Evolutionary conservation across 2,797 vertebrate genomes (phyloP).

Genomic region (Etheostoma perlongum): DNA sequence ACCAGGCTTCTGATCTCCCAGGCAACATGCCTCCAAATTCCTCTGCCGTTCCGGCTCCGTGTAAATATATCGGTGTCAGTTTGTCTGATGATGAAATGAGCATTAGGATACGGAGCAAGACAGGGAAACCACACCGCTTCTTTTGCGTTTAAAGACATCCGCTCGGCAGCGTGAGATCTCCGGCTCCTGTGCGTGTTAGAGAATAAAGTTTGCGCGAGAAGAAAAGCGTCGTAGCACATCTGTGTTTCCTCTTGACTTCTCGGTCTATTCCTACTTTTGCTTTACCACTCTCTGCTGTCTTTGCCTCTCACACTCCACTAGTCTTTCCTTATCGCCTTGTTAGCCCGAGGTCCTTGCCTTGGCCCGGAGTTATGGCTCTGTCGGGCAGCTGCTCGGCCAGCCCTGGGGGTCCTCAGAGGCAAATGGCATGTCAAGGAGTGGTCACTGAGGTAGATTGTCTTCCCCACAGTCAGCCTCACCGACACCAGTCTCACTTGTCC

Average conservation of each 20-base stretch:
- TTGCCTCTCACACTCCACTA: constrained; percentile 50
- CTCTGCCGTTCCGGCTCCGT: constrained; percentile 77
- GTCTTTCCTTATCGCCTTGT: constrained; percentile 73
- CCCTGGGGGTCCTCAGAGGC: constrained; percentile 82
- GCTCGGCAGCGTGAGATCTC: constrained; percentile 65
- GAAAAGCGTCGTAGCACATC: constrained; percentile 66
- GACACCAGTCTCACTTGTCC: constrained; percentile 78
- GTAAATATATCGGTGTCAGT: constrained; percentile 86
- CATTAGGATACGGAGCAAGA: constrained; percentile 73
- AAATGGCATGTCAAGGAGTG: constrained; percentile 85
- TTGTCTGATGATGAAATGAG: constrained; percentile 84
- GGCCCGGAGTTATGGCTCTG: constrained; percentile 79
- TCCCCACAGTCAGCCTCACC: constrained; percentile 54
- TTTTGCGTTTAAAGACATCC: constrained; percentile 76
- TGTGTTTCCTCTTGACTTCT: constrained; percentile 65
- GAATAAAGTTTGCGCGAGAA: constrained; percentile 71
- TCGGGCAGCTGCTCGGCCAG: constrained; percentile 78
- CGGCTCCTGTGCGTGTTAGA: constrained; percentile 47
- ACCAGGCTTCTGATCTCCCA: constrained; percentile 83
- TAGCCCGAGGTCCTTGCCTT: constrained; percentile 75
- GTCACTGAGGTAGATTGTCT: constrained; percentile 77
- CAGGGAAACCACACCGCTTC: constrained; percentile 61
- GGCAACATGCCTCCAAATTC: constrained; percentile 80
- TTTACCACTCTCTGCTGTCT: constrained; percentile 47
- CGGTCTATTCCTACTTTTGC: constrained; percentile 62